Percentiles rank a stretch among this genome's conserved stretches.
Conservation (phyloP, 2,797 vertebrate genomes). For the Pseudocheirus occidentalis region DNA sequence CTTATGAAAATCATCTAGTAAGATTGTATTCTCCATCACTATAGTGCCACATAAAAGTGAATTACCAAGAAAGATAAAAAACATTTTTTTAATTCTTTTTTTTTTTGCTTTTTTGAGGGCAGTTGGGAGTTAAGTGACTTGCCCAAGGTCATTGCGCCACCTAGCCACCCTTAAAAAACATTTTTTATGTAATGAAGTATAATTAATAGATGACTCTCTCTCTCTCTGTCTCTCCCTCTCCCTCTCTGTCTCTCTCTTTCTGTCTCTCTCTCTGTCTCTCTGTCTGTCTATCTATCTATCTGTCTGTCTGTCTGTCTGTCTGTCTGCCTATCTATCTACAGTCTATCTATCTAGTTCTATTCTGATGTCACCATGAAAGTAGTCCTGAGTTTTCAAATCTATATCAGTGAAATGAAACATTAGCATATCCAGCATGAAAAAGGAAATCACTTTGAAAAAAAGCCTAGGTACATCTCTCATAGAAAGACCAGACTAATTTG, state of each 20-base stretch:
- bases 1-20: not conserved
- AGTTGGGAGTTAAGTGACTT: no score
- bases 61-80: not conserved
- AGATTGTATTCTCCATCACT: not conserved
- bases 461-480: not conserved
- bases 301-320: not conserved
- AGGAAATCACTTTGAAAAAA: not conserved
- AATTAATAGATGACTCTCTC: not conserved
- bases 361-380: not conserved
- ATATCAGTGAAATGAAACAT: not conserved
- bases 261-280: not conserved
- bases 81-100: no score
- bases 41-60: not conserved
- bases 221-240: not conserved
- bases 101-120: no score
- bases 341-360: not conserved
- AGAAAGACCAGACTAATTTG: not conserved
- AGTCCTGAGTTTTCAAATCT: not conserved
- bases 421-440: not conserved
- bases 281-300: not conserved
- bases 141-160: no score
- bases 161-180: no score
- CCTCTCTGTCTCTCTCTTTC: not conserved
- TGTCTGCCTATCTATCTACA: not conserved
- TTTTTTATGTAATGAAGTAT: not conserved